Base-by-base conservation (phyloP, 1,140 invertebrate species). In the Zophobas morio region DNA sequence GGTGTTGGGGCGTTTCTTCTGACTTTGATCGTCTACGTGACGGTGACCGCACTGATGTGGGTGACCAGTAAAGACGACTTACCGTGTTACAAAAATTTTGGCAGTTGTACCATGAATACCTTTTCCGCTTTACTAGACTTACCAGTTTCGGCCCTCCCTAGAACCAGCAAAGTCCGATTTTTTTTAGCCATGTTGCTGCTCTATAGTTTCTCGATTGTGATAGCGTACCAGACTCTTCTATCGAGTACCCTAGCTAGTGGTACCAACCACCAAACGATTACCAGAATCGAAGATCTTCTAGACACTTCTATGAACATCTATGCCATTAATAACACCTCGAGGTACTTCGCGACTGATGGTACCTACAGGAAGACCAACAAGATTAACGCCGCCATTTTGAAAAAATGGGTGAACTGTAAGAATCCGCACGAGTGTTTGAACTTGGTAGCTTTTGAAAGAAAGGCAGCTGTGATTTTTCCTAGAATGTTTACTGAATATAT, bases 181-280 rank as follows among this genome's bases (percentile, higher is more conserved):
- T 46, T 82, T 8, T 76, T 81, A 33, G 47, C 80, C 33, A 33
- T 79, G 1, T 80, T 80, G 79, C 53, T 80, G 1, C 34, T 81
- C n/a, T 78, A 34, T 35, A 70, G 49, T 70, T 78, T 81, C 37
- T 75, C 63, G 40, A 37, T 80, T 5, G 54, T 70, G 8, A 60
- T 51, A 4, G 51, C 54, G 0, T 82, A 79, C 42, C 76, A 79
- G 57, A 78, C 78, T 0, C 73, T 70, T 1, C 56, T 81, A 34
- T 74, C 77, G 6, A 81, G 78, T 51, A 49, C 74, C 1, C 40
- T 82, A 56, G 54, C 80, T 1, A 54, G 39, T 49, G 76, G 63
- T 1, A 71, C 53, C 60, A 75, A 77, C 33, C 75, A 78, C 40
- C 35, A 78, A 49, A 74, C 80, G 47, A 76, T 82, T 1, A 74